Conservation (phyloP, 2,797 vertebrate species). For the Hydrolagus colliei region DNA sequence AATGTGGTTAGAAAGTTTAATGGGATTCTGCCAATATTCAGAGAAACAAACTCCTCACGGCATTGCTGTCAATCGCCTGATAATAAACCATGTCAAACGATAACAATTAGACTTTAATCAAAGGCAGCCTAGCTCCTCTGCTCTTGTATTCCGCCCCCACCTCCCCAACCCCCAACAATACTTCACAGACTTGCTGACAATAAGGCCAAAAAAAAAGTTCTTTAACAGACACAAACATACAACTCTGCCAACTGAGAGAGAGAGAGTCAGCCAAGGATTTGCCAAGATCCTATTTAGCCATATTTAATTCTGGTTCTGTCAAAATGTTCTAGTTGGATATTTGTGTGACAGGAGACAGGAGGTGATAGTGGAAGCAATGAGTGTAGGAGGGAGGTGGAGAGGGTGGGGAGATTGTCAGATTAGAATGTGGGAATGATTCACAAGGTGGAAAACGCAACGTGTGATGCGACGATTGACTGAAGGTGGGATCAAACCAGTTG, state of each 20-base stretch:
- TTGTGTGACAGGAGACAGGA: too few relatives aligned
- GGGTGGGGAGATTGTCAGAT: too few relatives aligned
- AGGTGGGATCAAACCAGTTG: too few relatives aligned
- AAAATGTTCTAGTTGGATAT: too few relatives aligned
- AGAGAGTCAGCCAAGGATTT: not conserved
- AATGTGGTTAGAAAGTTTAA: too few relatives aligned
- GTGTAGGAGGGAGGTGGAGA: too few relatives aligned
- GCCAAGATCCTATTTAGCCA: not conserved
- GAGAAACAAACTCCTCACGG: conserved; percentile 55
- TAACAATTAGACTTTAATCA: conserved; percentile 89
- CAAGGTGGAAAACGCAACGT: too few relatives aligned
- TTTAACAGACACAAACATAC: conserved; percentile 12
- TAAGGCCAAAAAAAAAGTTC: conserved; percentile 59
- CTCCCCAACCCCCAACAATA: conserved; percentile 35
- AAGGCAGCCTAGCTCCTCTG: conserved; percentile 71
- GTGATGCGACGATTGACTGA: too few relatives aligned
- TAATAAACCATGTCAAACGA: conserved; percentile 60
- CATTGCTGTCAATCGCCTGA: conserved; percentile 46
- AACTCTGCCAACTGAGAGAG: conserved; percentile 18
- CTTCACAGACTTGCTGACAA: conserved; percentile 90
- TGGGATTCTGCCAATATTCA: conserved; percentile 40
- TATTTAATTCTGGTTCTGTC: not conserved
- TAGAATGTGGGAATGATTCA: too few relatives aligned
- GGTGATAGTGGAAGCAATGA: too few relatives aligned
- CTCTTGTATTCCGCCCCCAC: conserved; percentile 68